A percentile compares a stretch with the other conserved stretches of the same genome.
Conservation (phyloP, 2,888 invertebrate species). For the Caenorhabditis drosophilae region DNA sequence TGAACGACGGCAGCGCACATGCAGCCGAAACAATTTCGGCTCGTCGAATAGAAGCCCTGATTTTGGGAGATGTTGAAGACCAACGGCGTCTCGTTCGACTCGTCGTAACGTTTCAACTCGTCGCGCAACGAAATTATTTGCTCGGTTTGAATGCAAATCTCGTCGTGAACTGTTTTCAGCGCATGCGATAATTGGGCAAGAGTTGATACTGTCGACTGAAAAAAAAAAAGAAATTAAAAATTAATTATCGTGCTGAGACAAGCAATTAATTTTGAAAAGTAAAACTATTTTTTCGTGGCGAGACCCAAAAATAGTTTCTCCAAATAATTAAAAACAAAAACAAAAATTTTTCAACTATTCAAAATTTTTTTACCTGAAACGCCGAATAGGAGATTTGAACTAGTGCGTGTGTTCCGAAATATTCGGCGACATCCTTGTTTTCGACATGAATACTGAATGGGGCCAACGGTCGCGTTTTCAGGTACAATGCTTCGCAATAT, state of each 20-base stretch:
- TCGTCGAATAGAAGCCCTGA: constrained; percentile 6
- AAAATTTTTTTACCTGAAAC: too few species aligned
- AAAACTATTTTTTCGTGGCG: background rate
- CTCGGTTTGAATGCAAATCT: constrained; percentile 37
- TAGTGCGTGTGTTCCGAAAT: constrained; percentile 2
- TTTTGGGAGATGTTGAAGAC: constrained; percentile 20
- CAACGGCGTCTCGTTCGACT: constrained; percentile 12
- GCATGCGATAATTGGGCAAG: background rate
- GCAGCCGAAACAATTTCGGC: constrained; percentile 73
- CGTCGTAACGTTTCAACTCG: constrained; percentile 43
- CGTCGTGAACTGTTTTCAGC: constrained; percentile 52
- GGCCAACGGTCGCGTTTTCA: constrained; percentile 28
- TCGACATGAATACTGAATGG: constrained; percentile 34
- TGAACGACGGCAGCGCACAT: constrained; percentile 89
- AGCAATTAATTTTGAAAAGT: constrained; percentile 7
- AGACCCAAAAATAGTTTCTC: background rate
- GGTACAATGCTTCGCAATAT: constrained; percentile 81
- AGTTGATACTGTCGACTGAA: background rate
- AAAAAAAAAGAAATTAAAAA: too few species aligned
- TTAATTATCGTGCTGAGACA: too few species aligned
- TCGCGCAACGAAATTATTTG: constrained; percentile 41
- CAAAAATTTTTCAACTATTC: too few species aligned
- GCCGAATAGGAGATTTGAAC: background rate
- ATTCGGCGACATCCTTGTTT: constrained; percentile 27
- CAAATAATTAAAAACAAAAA: background rate